Evolutionary conservation across 2,888 invertebrate species (phyloP).

Genomic region (Gnatocerus cornutus): DNA sequence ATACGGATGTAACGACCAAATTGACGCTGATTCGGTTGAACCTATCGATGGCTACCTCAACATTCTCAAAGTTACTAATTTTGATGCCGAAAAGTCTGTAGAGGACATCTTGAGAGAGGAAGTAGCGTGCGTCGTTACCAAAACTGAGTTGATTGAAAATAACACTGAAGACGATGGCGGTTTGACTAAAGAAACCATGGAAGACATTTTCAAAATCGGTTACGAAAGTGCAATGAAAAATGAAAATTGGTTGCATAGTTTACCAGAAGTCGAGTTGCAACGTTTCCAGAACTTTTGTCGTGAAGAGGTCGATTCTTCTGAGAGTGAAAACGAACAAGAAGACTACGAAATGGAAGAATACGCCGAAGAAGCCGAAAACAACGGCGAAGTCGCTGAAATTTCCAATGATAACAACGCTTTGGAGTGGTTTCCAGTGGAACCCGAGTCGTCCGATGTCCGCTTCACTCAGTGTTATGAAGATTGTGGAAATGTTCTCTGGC

Average conservation of each 20-base stretch:
- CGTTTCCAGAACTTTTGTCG: slow-evolving; percentile 47
- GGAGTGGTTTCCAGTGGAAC: slow-evolving; percentile 30
- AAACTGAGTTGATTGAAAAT: background rate
- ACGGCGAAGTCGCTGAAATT: background rate
- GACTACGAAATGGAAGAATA: slow-evolving; percentile 47
- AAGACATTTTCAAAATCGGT: slow-evolving; percentile 63
- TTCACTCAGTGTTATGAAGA: slow-evolving; percentile 61
- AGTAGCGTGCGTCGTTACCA: background rate
- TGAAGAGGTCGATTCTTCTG: slow-evolving; percentile 24
- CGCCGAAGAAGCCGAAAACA: background rate
- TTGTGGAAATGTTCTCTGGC: slow-evolving; percentile 62
- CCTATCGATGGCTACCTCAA: slow-evolving; percentile 56
- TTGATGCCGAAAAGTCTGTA: background rate
- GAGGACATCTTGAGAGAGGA: background rate
- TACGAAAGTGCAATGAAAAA: slow-evolving; percentile 59
- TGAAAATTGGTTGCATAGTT: slow-evolving; percentile 56
- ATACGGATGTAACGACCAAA: slow-evolving; percentile 45
- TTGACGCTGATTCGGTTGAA: slow-evolving; percentile 50
- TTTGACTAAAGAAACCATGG: slow-evolving; percentile 48
- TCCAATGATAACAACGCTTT: background rate
- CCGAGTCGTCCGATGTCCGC: slow-evolving; percentile 46
- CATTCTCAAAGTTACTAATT: slow-evolving; percentile 44
- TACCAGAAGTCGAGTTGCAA: slow-evolving; percentile 47
- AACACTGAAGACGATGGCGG: slow-evolving; percentile 1
- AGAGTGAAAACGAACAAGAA: slow-evolving; percentile 34